Evolutionary conservation across 2,113 vertebrate species (phyloP).

Genomic region (Pionites leucogaster): DNA sequence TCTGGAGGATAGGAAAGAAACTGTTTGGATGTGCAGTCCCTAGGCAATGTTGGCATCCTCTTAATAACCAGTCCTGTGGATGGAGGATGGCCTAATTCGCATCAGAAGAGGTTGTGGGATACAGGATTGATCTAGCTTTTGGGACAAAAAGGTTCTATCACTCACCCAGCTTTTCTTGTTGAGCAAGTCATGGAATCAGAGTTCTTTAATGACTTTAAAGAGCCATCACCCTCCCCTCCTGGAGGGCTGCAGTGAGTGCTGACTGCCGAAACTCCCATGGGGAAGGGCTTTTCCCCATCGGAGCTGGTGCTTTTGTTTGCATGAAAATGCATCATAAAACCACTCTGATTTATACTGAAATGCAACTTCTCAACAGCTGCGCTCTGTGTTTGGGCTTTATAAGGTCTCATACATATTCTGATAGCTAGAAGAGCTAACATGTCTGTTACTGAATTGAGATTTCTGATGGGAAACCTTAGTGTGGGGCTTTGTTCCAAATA

Average conservation of each 20-base stretch:
- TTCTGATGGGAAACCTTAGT: background rate
- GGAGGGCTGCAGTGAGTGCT: background rate
- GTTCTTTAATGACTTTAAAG: background rate
- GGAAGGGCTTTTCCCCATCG: background rate
- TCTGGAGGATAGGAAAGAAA: background rate
- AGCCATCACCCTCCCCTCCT: no score
- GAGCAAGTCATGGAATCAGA: background rate
- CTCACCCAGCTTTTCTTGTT: background rate
- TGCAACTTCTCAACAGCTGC: background rate
- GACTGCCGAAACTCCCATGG: rapidly evolving
- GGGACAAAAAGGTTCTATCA: background rate
- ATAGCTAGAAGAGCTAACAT: background rate
- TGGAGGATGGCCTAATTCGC: background rate
- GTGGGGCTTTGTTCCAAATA: background rate
- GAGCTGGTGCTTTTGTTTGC: background rate
- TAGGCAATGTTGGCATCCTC: background rate
- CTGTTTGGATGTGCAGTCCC: background rate
- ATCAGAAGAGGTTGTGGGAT: background rate
- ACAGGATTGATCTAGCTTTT: background rate
- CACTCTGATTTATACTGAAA: background rate
- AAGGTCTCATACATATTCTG: background rate
- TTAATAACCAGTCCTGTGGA: no score
- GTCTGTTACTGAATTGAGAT: background rate
- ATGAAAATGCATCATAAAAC: background rate
- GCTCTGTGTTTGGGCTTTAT: background rate